Evolutionary conservation across 2,113 vertebrate species (phyloP).

Genomic region (Nettapus auritus): DNA sequence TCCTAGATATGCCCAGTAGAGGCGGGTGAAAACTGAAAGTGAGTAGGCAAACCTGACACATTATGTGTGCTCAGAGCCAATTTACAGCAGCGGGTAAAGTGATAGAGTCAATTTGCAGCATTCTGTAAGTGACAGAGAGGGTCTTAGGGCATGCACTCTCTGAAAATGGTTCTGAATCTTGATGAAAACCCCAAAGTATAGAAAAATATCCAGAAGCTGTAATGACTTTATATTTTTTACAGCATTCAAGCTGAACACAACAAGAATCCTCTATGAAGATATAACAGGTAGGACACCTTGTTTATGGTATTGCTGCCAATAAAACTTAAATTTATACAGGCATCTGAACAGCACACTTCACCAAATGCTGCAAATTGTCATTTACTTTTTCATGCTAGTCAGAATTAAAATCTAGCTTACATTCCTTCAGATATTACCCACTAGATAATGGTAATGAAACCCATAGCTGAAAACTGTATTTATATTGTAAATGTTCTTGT

Average conservation of each 20-base stretch:
- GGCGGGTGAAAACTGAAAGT: slow-evolving; percentile 67
- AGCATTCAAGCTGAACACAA: neutral
- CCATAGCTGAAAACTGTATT: neutral
- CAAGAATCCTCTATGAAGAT: slow-evolving; percentile 23
- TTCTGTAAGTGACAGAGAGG: slow-evolving; percentile 68
- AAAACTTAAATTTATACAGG: neutral
- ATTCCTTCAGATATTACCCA: slow-evolving; percentile 3
- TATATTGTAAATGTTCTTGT: slow-evolving; percentile 12
- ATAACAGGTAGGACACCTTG: neutral
- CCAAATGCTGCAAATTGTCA: neutral
- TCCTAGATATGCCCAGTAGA: slow-evolving; percentile 70
- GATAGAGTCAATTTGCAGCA: slow-evolving; percentile 73
- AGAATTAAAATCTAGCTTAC: slow-evolving; percentile 29
- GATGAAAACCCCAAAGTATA: slow-evolving; percentile 63
- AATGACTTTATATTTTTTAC: slow-evolving; percentile 56
- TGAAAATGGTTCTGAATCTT: slow-evolving; percentile 68
- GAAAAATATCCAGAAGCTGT: slow-evolving; percentile 54
- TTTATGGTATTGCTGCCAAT: neutral
- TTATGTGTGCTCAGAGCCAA: slow-evolving; percentile 72
- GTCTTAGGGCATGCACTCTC: slow-evolving; percentile 70
- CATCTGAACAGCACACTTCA: neutral
- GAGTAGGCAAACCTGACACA: slow-evolving; percentile 72
- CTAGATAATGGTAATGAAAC: neutral
- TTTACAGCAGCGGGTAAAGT: slow-evolving; percentile 71
- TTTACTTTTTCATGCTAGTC: neutral